Evolutionary conservation across 1,140 invertebrate genomes (phyloP), one percentile per base, ranked within the genome.

Genomic region (Colletes gigas): DNA sequence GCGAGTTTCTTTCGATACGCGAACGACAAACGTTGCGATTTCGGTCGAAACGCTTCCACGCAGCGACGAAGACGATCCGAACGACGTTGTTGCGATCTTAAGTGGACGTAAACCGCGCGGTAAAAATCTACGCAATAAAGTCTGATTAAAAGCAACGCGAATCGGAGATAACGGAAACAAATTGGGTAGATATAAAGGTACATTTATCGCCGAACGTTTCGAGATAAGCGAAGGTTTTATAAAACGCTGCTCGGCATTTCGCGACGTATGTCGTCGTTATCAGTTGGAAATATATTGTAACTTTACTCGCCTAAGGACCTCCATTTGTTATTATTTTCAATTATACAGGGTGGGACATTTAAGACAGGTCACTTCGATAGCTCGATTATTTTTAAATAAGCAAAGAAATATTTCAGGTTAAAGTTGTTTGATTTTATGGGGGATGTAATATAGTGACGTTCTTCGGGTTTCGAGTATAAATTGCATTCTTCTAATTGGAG

Each of bases 141-240:
- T 30, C 57, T 68, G 74, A 80, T 41, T 68, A 79, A 75, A 62
- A 69, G 52, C 67, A 84, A 84, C 65, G 70, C 59, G n/a, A 47
- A n/a, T 72, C 60, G 10, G n/a, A 21, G 74, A 72, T 76, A 70
- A 19, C 59, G 72, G 62, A 41, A 69, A 84, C 52, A 74, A 81
- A 67, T 80, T 78, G 77, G 50, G 50, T 1, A 70, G 75, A 78
- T 44, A 69, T 30, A 3, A 3, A 1, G 44, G 44, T 50, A 67
- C 65, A 52, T 78, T 78, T 72, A 65, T 78, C 60, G 59, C 39
- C 10, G 0, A 12, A 14, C 39, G 39, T 57, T 55, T 30, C 19
- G 15, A 72, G 77, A 78, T 72, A 78, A 71, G 54, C 68, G 59
- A 1, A 39, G 6, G 15, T 47, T 19, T 65, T 52, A 47, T 52